Conservation (phyloP, 92 coral and sea anemone genomes). For the Phymanthus crucifer region DNA sequence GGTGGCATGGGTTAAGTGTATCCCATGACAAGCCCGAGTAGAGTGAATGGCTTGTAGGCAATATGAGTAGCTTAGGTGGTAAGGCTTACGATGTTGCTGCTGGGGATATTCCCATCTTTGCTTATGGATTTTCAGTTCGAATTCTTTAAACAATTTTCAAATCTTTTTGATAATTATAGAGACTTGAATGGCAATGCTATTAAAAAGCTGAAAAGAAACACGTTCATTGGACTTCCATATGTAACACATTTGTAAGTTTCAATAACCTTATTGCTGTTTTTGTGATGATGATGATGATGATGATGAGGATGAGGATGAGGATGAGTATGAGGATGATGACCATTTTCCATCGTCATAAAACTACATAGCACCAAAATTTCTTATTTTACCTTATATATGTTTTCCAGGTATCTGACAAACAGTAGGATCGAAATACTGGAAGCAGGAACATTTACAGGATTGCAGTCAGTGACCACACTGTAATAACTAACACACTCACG, state of each 20-base stretch:
- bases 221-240: background rate
- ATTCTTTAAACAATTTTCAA: background rate
- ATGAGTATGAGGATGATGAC: no score
- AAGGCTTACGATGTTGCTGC: no score
- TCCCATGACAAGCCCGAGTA: no score
- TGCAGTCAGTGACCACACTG: background rate
- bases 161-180: no score
- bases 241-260: background rate
- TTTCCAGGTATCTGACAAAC: background rate
- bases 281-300: no score
- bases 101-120: no score
- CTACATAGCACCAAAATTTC: background rate
- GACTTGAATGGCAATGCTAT: background rate
- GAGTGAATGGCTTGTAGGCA: no score
- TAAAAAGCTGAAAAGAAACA: background rate
- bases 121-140: background rate
- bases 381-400: background rate
- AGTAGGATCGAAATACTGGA: background rate
- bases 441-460: background rate
- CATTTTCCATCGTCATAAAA: no score
- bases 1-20: no score
- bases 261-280: no score
- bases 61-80: no score
- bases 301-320: no score
- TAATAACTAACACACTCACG: background rate